Evolutionary conservation across 2,797 vertebrate genomes (phyloP).

Genomic region (Artibeus lituratus): DNA sequence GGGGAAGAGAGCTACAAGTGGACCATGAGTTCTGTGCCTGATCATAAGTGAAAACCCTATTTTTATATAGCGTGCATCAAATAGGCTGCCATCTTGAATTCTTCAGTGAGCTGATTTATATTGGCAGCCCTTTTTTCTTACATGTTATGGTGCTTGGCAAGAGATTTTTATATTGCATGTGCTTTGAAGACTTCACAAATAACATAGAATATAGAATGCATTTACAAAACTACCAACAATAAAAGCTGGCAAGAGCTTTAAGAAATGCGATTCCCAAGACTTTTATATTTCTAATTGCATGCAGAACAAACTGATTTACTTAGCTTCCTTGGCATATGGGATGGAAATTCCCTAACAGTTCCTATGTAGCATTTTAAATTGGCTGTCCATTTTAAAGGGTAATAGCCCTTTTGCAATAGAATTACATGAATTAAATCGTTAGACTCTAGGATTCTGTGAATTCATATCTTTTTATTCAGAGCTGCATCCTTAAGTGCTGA

Average conservation of each 20-base stretch:
- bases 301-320: constrained; percentile 60
- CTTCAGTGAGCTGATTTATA: constrained; percentile 6
- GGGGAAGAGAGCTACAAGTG: not conserved
- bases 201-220: constrained; percentile 55
- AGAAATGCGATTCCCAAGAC: constrained; percentile 70
- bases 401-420: constrained; percentile 27
- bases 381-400: constrained; percentile 57
- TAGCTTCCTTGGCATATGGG: constrained; percentile 63
- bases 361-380: constrained; percentile 56
- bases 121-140: not conserved
- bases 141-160: constrained; percentile 51
- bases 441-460: constrained; percentile 1
- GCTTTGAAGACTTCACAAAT: constrained; percentile 65
- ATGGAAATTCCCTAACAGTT: constrained; percentile 57
- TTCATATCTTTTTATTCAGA: constrained; percentile 15
- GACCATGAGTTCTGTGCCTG: not conserved
- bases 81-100: constrained; percentile 33
- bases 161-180: constrained; percentile 60
- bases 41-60: not conserved
- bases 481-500: not conserved
- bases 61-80: not conserved
- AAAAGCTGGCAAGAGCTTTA: constrained; percentile 63
- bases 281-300: constrained; percentile 62
- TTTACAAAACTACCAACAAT: constrained; percentile 66
- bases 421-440: constrained; percentile 53